Conservation (phyloP, 2,797 vertebrate genomes). For the Sphenopsis melanotis region DNA sequence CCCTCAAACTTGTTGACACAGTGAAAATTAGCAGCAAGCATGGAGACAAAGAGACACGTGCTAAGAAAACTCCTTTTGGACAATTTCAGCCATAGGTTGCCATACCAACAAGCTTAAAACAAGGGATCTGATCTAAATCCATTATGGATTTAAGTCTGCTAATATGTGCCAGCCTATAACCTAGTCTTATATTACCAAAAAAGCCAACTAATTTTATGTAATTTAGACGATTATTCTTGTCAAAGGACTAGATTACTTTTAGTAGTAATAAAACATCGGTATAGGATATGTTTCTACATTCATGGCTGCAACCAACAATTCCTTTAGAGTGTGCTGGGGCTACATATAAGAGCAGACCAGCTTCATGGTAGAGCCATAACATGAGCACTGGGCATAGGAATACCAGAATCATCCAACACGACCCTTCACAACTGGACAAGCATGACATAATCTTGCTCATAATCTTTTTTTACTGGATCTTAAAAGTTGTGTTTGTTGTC, state of each 20-base stretch:
- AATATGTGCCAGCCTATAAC: not conserved
- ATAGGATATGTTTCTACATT: not conserved
- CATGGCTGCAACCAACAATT: not conserved
- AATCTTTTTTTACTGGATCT: not conserved
- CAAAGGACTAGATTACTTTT: not conserved
- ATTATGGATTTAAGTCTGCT: not conserved
- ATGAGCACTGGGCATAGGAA: not conserved
- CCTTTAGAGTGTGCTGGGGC: not conserved
- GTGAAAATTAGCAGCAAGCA: not conserved
- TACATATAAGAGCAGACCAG: not conserved
- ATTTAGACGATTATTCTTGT: not conserved
- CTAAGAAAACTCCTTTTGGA: constrained; percentile 2
- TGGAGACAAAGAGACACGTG: not conserved
- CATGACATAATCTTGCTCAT: not conserved
- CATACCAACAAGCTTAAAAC: constrained; percentile 17
- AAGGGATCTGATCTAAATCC: not conserved
- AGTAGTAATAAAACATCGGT: not conserved
- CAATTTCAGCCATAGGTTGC: constrained; percentile 22
- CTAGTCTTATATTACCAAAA: not conserved
- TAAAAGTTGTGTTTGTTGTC: not conserved
- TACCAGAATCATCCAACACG: not conserved
- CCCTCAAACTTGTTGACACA: not conserved
- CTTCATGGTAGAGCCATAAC: not conserved
- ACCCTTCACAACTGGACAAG: not conserved
- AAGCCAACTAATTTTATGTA: not conserved